A percentile compares a stretch with the other conserved stretches of the same genome.
Conservation (phyloP, 2,888 invertebrate genomes). For the Hirtodrosophila histrioides region DNA sequence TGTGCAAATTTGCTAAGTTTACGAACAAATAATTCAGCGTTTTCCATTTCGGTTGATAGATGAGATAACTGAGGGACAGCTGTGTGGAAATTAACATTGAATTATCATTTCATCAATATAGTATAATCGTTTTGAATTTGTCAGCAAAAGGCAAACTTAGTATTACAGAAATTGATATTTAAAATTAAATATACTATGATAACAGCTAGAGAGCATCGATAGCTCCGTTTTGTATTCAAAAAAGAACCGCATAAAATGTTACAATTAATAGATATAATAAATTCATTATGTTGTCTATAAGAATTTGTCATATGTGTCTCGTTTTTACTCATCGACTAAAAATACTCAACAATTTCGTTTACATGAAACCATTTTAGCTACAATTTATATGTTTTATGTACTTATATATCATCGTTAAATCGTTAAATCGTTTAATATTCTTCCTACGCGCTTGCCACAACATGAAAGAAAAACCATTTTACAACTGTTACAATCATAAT, state of each 20-base stretch:
- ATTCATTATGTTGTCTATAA: slow-evolving; percentile 15
- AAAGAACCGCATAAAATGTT: slow-evolving; percentile 17
- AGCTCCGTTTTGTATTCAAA: slow-evolving; percentile 15
- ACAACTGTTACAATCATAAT: slow-evolving; percentile 30
- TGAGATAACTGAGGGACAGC: slow-evolving; percentile 22
- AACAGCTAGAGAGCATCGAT: slow-evolving; percentile 9
- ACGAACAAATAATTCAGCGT: slow-evolving; percentile 19
- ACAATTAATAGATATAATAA: slow-evolving; percentile 15
- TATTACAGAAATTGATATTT: slow-evolving; percentile 2
- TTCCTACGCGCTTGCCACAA: slow-evolving; percentile 26
- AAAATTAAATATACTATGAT: slow-evolving; percentile 8
- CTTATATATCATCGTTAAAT: slow-evolving; percentile 27
- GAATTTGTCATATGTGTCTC: slow-evolving; percentile 22
- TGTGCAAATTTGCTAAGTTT: slow-evolving; percentile 28
- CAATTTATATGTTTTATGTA: slow-evolving; percentile 57
- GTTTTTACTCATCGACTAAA: slow-evolving; percentile 68
- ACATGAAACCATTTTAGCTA: slow-evolving; percentile 84
- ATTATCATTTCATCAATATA: not conserved
- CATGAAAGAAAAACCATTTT: slow-evolving; percentile 53
- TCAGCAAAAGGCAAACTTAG: slow-evolving; percentile 64
- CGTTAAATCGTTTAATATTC: slow-evolving; percentile 23
- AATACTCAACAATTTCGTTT: slow-evolving; percentile 84
- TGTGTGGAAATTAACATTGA: not conserved
- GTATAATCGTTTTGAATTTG: slow-evolving; percentile 30
- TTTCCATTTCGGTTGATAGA: slow-evolving; percentile 21